Evolutionary conservation across 2,797 vertebrate genomes (phyloP).

Genomic region (Chiloscyllium punctatum): DNA sequence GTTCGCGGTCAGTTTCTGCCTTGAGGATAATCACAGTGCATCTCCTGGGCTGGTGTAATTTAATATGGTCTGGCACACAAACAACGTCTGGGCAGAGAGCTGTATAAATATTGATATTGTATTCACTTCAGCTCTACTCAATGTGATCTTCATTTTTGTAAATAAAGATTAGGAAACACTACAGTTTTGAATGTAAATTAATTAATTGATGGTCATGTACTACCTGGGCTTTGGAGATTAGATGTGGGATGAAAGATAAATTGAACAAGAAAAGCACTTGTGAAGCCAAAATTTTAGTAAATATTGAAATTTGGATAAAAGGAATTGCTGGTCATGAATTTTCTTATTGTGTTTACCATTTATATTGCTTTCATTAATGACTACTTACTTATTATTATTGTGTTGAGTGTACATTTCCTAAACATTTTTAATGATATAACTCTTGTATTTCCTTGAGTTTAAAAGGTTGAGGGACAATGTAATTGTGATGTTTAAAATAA

Average conservation of each 20-base stretch:
- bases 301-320: not conserved
- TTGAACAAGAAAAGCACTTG: not conserved
- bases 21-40: conserved; percentile 19
- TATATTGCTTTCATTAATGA: not conserved
- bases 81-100: conserved; percentile 16
- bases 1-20: not conserved
- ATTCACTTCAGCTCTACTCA: not conserved
- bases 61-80: conserved; percentile 26
- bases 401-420: not conserved
- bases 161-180: not conserved
- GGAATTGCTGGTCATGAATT: not conserved
- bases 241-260: not conserved
- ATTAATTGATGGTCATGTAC: not conserved
- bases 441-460: not conserved
- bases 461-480: not conserved
- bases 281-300: not conserved
- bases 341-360: not conserved
- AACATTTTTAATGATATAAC: not conserved
- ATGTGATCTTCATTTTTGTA: conserved; percentile 11
- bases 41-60: not conserved
- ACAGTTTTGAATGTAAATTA: not conserved
- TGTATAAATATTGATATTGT: conserved; percentile 23
- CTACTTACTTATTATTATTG: not conserved
- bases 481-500: not conserved
- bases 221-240: not conserved